Percentiles rank a stretch among this genome's conserved stretches.
Conservation (phyloP, 64 coral and sea anemone genomes). For the Anthopleura sola region DNA sequence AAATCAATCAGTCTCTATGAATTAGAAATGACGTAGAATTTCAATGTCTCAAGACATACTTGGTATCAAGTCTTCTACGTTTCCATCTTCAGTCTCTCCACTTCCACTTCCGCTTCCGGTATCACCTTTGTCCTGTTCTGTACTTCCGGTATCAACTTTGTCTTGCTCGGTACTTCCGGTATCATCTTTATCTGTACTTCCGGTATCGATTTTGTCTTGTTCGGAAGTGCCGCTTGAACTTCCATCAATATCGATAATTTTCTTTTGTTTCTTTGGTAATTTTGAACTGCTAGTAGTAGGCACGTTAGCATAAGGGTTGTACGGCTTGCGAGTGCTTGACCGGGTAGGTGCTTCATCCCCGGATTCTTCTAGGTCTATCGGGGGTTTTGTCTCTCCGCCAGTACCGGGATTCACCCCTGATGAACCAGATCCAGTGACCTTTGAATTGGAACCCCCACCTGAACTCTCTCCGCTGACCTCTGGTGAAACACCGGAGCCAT, state of each 20-base stretch:
- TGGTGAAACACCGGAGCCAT: neutral
- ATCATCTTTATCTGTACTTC: neutral
- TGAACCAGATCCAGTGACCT: slow-evolving; percentile 15
- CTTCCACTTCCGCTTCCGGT: slow-evolving; percentile 28
- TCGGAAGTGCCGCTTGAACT: neutral
- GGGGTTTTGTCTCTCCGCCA: slow-evolving; percentile 34
- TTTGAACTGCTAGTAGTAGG: neutral
- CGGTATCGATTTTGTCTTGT: neutral
- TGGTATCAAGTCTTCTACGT: neutral
- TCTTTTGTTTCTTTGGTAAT: neutral
- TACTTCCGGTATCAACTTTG: slow-evolving; percentile 5
- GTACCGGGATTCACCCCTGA: slow-evolving; percentile 11
- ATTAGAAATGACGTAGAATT: slow-evolving; percentile 6
- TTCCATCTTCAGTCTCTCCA: slow-evolving; percentile 8
- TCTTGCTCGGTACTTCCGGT: neutral
- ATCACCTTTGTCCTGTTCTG: neutral
- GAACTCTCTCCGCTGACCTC: neutral
- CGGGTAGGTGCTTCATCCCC: slow-evolving; percentile 25
- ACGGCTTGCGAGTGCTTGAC: neutral
- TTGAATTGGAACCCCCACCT: too few species aligned
- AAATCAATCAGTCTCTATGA: slow-evolving; percentile 51
- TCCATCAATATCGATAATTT: neutral
- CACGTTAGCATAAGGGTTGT: neutral
- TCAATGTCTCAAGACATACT: slow-evolving; percentile 10
- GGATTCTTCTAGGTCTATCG: slow-evolving; percentile 55